phyloP scores from a whole-genome alignment of 2,113 vertebrate species.

The Macrotus californicus region DNA sequence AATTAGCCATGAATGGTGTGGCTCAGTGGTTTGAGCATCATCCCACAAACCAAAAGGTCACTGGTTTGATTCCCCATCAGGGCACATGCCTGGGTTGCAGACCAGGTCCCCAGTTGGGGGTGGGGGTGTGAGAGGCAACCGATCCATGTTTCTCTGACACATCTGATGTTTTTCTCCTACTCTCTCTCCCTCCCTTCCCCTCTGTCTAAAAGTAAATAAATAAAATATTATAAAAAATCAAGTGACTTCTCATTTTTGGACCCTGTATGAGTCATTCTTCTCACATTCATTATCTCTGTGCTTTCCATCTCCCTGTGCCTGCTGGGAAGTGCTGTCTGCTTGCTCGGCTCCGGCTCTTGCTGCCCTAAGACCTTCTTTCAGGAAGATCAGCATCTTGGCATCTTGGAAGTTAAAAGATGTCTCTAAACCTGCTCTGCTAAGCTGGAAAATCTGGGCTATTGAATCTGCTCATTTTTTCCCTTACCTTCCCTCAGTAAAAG shows the following conservation, averaged over 20 bases:
- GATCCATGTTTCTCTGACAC: no score
- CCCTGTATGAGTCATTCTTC: not conserved
- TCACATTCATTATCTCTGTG: not conserved
- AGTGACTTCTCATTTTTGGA: not conserved
- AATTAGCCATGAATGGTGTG: no score
- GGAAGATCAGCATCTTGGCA: not conserved
- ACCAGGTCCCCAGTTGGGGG: no score
- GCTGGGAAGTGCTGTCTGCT: not conserved
- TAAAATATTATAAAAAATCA: not conserved
- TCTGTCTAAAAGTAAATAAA: no score
- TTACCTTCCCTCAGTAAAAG: conserved; percentile 53
- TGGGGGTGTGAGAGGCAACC: no score
- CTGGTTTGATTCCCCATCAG: no score
- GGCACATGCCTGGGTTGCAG: no score
- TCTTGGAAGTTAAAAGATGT: not conserved
- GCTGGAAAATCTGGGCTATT: not conserved
- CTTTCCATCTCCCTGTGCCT: not conserved
- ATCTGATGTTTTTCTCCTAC: no score
- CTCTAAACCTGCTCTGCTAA: not conserved
- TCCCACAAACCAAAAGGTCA: no score
- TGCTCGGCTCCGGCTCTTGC: not conserved
- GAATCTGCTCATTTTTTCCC: conserved; percentile 22
- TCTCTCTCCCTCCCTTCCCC: no score
- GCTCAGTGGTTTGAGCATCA: no score
- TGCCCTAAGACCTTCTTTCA: not conserved